phyloP scores from a whole-genome alignment of 1,140 invertebrate genomes.

The Drosophila seguyi region DNA sequence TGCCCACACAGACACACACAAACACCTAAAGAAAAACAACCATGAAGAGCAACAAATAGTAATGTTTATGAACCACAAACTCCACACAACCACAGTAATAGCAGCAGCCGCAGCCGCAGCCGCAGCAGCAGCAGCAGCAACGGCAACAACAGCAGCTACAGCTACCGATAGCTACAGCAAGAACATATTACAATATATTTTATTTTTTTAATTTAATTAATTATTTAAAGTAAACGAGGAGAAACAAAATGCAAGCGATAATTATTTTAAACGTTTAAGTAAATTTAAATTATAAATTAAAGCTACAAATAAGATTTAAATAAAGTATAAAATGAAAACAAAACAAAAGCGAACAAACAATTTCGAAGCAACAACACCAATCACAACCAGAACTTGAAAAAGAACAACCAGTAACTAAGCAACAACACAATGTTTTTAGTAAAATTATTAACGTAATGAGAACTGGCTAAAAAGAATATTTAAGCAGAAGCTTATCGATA shows the following conservation, averaged over 20 bases:
- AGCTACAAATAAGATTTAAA: constrained; percentile 83
- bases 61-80: constrained; percentile 80
- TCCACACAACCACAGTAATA: constrained; percentile 64
- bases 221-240: constrained; percentile 84
- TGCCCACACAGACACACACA: constrained; percentile 35
- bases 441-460: constrained; percentile 65
- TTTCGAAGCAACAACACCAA: constrained; percentile 54
- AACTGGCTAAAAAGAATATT: constrained; percentile 58
- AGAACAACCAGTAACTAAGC: constrained; percentile 67
- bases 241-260: constrained; percentile 84
- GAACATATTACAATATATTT: constrained; percentile 78
- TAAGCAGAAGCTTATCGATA: constrained; percentile 44
- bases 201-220: constrained; percentile 85
- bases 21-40: constrained; percentile 47
- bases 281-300: constrained; percentile 85
- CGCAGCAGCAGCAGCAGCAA: constrained; percentile 37
- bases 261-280: constrained; percentile 85
- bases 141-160: constrained; percentile 44
- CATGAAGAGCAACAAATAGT: constrained; percentile 72
- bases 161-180: constrained; percentile 62
- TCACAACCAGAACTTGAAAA: constrained; percentile 48
- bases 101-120: constrained; percentile 31
- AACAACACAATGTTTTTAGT: constrained; percentile 65
- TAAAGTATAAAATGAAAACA: constrained; percentile 80
- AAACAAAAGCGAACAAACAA: constrained; percentile 60